Base-by-base conservation (phyloP, 2,888 invertebrate genomes). In the Trichacis sp. region DNA sequence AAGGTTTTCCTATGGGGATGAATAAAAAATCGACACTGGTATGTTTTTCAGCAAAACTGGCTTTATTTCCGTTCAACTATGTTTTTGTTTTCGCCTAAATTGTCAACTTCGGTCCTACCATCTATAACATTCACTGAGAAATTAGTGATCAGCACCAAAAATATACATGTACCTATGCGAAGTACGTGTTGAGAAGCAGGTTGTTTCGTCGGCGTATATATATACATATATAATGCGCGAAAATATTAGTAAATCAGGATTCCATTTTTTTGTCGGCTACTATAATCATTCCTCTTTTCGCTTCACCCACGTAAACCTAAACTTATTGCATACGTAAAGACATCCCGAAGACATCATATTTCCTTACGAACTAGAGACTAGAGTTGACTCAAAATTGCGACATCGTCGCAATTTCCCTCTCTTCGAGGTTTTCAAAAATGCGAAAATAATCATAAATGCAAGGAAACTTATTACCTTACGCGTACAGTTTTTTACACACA, bases 331-430 rank as follows among this genome's bases (percentile, higher is more conserved):
- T 56, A 30, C 43, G 42, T 65, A 40, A 57, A 57, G 64, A 55
- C 47, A 57, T 68, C 69, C 58, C 52, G 57, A 71, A 47, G 46
- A 18, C 24, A 56, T 58, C 68, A 45, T 63, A 49, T 67, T 64
- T 51, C 62, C 79, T 80, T 81, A 81, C 50, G 20, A 67, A 65
- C 72, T 79, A 81, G 70, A 67, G 83, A 83, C 83, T 83, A 83
- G 83, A 81, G 66, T 71, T 68, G 60, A 81, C 82, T 81, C 82
- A 74, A 73, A 62, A 61, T 64, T 69, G 50, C 61, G 54, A 68
- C n/a, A n/a, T n/a, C n/a, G n/a, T n/a, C 72, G 45, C 45, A 45
- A 45, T 19, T 45, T 15, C 45, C 1, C 45, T 73, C 75, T 65
- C 55, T 55, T 71, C 73, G 77, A 73, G 77, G 56, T 33, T 24